Base-by-base conservation (phyloP, 2,113 vertebrate species). In the Antechinus flavipes region DNA sequence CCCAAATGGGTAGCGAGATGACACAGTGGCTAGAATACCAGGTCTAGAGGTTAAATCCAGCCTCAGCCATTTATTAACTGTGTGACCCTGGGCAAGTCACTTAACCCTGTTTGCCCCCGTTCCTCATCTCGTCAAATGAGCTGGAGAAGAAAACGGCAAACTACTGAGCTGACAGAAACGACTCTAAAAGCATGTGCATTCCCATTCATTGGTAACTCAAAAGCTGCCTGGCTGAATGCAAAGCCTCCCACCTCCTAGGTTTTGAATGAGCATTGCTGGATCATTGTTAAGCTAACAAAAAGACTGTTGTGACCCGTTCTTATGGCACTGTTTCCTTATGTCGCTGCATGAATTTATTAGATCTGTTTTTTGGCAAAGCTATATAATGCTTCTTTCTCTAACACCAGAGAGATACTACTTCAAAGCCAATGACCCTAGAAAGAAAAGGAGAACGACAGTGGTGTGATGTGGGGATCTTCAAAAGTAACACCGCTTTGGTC, bases 381-480 rank as follows among this genome's bases (percentile, higher is more conserved):
- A 91, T 92, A 98, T 98, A 97, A 93, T 58, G 90, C 0, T 0
- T 98, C 56, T 98, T 98, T 96, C 97, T 98, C 97, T 98, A 95
- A 98, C 91, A 94, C 96, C 97, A 99, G 99, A 99, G 98, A 98
- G 97, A 98, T 96, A 97, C 94, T 84, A 92, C 97, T 35, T 97
- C 96, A 92, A 98, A 96, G 90, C 97, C 98, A 54, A 95, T 76
- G 22, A 56, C 98, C 16, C 93, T 94, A 0, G 25, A 95, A 94
- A 99, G 98, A 97, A 25, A 95, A 92, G 98, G 97, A 93, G 98
- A 99, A 92, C 98, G 98, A 76, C 98, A 97, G 56, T 99, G 99
- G 99, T 99, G 99, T 35, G 99, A 99, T 89, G 99, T 99, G 14
- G 99, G 99, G 2, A 99, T 99, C 97, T 99, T 99, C 98, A 99